A percentile compares a stretch with the other conserved stretches of the same genome.
Evolutionary conservation across 2,888 invertebrate species (phyloP).

Genomic region (Anorthoa munda): DNA sequence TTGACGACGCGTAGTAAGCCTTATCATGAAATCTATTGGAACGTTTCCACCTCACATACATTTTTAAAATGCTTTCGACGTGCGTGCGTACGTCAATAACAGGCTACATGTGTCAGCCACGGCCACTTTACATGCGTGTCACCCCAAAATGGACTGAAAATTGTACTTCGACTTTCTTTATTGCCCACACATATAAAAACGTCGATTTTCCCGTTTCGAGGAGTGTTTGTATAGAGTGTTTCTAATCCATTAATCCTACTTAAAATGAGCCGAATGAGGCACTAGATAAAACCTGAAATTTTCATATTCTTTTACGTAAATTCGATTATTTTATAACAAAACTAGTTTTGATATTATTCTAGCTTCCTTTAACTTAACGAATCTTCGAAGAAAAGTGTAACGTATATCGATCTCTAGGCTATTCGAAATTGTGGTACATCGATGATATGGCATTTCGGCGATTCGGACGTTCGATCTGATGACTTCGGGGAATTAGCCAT

Average conservation of each 20-base stretch:
- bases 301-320: no score
- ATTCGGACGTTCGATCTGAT: no score
- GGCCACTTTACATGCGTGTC: constrained; percentile 39
- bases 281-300: not conserved
- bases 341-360: no score
- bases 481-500: no score
- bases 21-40: constrained; percentile 52
- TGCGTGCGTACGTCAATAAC: constrained; percentile 45
- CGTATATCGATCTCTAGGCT: no score
- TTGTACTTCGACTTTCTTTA: constrained; percentile 39
- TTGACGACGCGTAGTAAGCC: constrained; percentile 21
- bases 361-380: not conserved
- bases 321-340: no score
- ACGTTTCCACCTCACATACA: constrained; percentile 39
- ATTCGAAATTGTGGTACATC: no score
- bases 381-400: not conserved
- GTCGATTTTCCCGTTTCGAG: constrained; percentile 10
- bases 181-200: constrained; percentile 21
- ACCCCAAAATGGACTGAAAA: constrained; percentile 45
- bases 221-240: constrained; percentile 3
- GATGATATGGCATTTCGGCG: no score
- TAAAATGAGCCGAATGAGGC: not conserved
- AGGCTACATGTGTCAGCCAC: constrained; percentile 36
- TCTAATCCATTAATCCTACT: constrained; percentile 1
- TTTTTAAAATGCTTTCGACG: constrained; percentile 46